These are phyloP conservation scores for Stomorhina lunata DNA, from an alignment of 2,888 invertebrate genomes.

Conservation along the genomic window DNA sequence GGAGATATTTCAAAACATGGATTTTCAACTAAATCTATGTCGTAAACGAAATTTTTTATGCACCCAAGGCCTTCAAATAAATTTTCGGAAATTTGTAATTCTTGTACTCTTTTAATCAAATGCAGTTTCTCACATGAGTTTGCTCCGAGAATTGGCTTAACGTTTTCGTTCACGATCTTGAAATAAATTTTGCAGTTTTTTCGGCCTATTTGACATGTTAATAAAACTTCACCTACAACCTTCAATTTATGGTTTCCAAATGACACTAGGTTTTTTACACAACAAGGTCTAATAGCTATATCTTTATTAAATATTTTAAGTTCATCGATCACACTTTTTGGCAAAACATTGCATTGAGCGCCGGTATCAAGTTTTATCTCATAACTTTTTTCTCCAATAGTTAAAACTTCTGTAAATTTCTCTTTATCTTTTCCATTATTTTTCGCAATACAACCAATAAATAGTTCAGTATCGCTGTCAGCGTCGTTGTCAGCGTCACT, in stretches of 20 bases:
- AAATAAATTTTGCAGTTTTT: slow-evolving; percentile 12
- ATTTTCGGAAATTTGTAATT: not conserved
- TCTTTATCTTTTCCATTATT: not conserved
- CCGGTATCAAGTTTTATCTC: slow-evolving; percentile 18
- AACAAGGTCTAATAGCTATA: not conserved
- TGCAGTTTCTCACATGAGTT: not conserved
- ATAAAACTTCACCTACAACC: slow-evolving; percentile 5
- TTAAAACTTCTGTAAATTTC: not conserved
- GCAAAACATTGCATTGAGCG: slow-evolving; percentile 14
- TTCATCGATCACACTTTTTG: not conserved
- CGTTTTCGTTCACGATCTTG: slow-evolving; percentile 14
- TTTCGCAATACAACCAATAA: not conserved
- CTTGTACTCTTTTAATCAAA: not conserved
- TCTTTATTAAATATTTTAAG: not conserved
- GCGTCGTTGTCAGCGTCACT: not conserved
- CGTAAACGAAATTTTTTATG: slow-evolving; percentile 58
- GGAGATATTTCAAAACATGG: slow-evolving; percentile 51
- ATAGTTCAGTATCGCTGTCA: slow-evolving; percentile 5
- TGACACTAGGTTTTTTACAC: not conserved
- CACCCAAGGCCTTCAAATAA: no score
- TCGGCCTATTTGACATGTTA: not conserved
- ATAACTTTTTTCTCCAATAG: not conserved
- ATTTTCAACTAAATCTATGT: slow-evolving; percentile 56
- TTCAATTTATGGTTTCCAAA: not conserved
- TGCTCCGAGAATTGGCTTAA: not conserved